Evolutionary conservation across 2,113 vertebrate species (phyloP).

Genomic region (Syngnathus typhle): DNA sequence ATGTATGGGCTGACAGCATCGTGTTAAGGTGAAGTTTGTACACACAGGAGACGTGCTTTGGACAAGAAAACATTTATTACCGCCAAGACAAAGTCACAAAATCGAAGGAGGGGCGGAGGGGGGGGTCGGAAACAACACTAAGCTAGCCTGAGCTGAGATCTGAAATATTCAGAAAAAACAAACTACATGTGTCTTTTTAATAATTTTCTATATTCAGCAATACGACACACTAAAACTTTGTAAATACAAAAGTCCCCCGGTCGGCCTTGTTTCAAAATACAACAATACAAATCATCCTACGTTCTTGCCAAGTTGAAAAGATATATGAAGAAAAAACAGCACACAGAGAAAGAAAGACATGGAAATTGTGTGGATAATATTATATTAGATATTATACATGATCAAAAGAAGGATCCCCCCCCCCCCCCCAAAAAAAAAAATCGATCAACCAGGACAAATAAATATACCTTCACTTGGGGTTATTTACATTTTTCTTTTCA

Average conservation of each 20-base stretch:
- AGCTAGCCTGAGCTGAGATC: slow-evolving; percentile 82
- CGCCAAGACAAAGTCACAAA: slow-evolving; percentile 79
- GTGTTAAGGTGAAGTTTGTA: slow-evolving; percentile 2
- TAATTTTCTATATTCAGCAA: slow-evolving; percentile 73
- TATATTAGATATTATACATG: slow-evolving; percentile 74
- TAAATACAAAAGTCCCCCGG: slow-evolving; percentile 79
- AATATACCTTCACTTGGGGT: slow-evolving; percentile 66
- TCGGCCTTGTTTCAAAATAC: slow-evolving; percentile 74
- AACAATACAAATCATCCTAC: slow-evolving; percentile 78
- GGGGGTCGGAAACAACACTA: slow-evolving; percentile 71
- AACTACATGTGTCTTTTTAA: slow-evolving; percentile 80
- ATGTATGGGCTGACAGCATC: slow-evolving; percentile 36
- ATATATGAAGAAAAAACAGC: slow-evolving; percentile 68
- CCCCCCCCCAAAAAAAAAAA: slow-evolving; percentile 47
- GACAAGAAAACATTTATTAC: slow-evolving; percentile 80
- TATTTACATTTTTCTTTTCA: slow-evolving; percentile 67
- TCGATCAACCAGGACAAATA: slow-evolving; percentile 69
- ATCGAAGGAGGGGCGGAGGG: slow-evolving; percentile 51
- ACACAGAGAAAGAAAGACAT: slow-evolving; percentile 64
- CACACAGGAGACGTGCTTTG: slow-evolving; percentile 31
- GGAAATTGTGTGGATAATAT: slow-evolving; percentile 66
- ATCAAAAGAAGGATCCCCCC: slow-evolving; percentile 58
- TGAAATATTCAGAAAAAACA: slow-evolving; percentile 83
- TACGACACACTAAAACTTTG: slow-evolving; percentile 78
- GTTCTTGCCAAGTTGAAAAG: slow-evolving; percentile 69